Conservation (phyloP, 2,113 vertebrate genomes). For the Gymnorhina tibicen region DNA sequence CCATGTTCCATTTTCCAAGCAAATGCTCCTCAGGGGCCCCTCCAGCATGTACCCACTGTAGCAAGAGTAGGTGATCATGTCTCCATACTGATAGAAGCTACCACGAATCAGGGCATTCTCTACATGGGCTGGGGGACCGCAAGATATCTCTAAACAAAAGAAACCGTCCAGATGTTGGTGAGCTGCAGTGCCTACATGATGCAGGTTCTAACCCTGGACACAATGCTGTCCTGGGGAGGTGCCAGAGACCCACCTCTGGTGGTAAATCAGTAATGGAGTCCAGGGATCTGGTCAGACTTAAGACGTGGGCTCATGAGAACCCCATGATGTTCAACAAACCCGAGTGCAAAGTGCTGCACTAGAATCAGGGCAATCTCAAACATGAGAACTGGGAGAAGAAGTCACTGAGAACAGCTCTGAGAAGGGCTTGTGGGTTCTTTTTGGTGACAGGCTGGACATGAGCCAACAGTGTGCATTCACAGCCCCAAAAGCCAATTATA, state of each 20-base stretch:
- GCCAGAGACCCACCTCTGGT: neutral
- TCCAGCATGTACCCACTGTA: constrained; percentile 92
- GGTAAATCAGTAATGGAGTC: neutral
- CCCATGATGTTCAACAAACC: neutral
- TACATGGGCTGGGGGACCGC: constrained; percentile 83
- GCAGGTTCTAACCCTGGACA: neutral
- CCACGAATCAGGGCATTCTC: constrained; percentile 89
- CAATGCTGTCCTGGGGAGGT: fast-evolving
- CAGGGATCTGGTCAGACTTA: neutral
- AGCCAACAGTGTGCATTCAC: neutral
- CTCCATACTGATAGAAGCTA: constrained; percentile 88
- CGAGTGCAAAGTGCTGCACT: neutral
- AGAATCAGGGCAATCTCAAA: neutral
- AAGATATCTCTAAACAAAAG: constrained; percentile 87
- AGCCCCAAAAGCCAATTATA: neutral
- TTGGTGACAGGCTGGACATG: neutral
- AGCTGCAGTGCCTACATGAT: neutral
- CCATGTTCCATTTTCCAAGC: constrained; percentile 94
- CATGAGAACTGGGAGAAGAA: neutral
- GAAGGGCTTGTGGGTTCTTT: neutral
- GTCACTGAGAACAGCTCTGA: neutral
- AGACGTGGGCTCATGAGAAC: neutral
- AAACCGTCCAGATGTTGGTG: neutral
- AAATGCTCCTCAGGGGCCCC: constrained; percentile 85
- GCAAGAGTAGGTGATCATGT: constrained; percentile 91